These are phyloP conservation scores for Protonibea diacanthus DNA, from an alignment of 2,797 vertebrate genomes.

Conservation along the genomic window DNA sequence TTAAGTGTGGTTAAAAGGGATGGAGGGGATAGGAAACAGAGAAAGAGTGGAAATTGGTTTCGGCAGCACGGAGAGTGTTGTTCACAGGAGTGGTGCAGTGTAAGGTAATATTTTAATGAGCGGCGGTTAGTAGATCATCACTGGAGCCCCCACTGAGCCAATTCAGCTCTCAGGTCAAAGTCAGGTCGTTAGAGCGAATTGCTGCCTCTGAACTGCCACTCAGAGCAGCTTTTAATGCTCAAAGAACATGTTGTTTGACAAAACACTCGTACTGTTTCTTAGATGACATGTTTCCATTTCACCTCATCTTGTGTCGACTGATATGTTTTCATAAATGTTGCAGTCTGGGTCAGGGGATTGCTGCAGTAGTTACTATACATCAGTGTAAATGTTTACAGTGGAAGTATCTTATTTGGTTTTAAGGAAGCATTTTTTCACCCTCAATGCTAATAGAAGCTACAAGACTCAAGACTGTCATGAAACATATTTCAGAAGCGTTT, in stretches of 20 bases:
- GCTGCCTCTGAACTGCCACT: slow-evolving; percentile 29
- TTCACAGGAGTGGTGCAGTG: slow-evolving; percentile 27
- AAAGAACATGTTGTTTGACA: slow-evolving; percentile 25
- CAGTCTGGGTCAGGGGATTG: slow-evolving; percentile 19
- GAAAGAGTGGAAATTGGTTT: slow-evolving; percentile 51
- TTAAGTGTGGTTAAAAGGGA: slow-evolving; percentile 76
- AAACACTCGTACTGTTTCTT: slow-evolving; percentile 15
- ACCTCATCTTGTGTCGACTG: slow-evolving; percentile 15
- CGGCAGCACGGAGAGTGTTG: slow-evolving; percentile 21
- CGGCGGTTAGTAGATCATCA: slow-evolving; percentile 43
- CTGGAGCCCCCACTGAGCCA: slow-evolving; percentile 26
- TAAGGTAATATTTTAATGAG: slow-evolving; percentile 73
- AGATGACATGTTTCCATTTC: slow-evolving; percentile 48
- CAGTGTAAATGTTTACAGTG: slow-evolving; percentile 20
- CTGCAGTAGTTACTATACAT: slow-evolving; percentile 25
- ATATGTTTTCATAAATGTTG: slow-evolving; percentile 41
- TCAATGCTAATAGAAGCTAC: slow-evolving; percentile 29
- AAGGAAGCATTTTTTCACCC: slow-evolving; percentile 21
- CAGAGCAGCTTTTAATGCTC: slow-evolving; percentile 7
- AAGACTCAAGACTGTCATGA: slow-evolving; percentile 14
- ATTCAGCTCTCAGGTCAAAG: slow-evolving; percentile 42
- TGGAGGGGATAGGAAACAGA: slow-evolving; percentile 45
- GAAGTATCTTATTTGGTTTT: slow-evolving; percentile 17
- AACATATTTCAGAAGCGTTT: slow-evolving; percentile 23
- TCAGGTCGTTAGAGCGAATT: neutral